Conservation (phyloP, 2,888 invertebrate genomes). For the Drosophila kanekoi region DNA sequence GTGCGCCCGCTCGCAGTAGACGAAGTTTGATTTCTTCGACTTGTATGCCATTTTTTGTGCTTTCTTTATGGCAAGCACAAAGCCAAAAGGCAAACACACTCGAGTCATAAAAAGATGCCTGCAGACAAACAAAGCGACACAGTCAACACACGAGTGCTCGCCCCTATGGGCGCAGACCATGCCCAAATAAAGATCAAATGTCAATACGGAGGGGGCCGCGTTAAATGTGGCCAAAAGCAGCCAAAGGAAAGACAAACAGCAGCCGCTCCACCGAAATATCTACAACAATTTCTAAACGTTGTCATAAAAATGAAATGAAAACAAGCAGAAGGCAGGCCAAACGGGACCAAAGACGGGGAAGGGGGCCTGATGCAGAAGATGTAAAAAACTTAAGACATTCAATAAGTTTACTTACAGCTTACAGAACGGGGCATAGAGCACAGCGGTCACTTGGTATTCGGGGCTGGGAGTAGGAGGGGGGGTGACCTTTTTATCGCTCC, state of each 20-base stretch:
- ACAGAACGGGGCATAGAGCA: slow-evolving; percentile 6
- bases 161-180: slow-evolving; percentile 47
- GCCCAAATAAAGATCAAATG: slow-evolving; percentile 84
- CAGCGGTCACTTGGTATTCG: slow-evolving; percentile 7
- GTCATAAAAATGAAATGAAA: slow-evolving; percentile 83
- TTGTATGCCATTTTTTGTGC: slow-evolving; percentile 49
- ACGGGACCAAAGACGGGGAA: not conserved
- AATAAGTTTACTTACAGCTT: slow-evolving; percentile 77
- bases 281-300: slow-evolving; percentile 80
- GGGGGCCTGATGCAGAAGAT: slow-evolving; percentile 6
- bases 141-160: slow-evolving; percentile 51
- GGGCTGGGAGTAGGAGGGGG: slow-evolving; percentile 5
- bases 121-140: slow-evolving; percentile 82
- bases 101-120: slow-evolving; percentile 85
- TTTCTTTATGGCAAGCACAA: slow-evolving; percentile 83
- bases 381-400: slow-evolving; percentile 83
- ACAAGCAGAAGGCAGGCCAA: slow-evolving; percentile 62
- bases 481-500: slow-evolving; percentile 80
- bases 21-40: slow-evolving; percentile 80
- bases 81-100: slow-evolving; percentile 85
- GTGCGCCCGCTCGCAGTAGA: slow-evolving; percentile 24
- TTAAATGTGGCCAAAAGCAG: slow-evolving; percentile 71
- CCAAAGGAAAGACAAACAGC: slow-evolving; percentile 66
- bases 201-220: slow-evolving; percentile 71
- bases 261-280: slow-evolving; percentile 63